These are phyloP conservation scores for Cantharis rustica DNA, from an alignment of 2,888 invertebrate genomes.

Conservation along the genomic window DNA sequence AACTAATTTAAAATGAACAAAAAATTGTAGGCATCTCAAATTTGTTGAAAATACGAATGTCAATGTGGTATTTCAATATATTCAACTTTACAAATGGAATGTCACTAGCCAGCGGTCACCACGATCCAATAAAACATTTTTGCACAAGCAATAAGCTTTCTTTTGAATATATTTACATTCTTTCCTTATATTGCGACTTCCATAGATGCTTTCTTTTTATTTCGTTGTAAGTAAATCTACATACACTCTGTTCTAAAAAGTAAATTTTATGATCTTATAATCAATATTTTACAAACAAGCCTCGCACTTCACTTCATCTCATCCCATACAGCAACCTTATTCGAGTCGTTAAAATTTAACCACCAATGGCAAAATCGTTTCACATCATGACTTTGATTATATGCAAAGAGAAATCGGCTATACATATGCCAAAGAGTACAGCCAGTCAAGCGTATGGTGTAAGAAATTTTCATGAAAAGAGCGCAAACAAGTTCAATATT, in stretches of 20 bases:
- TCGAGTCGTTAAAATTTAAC: conserved; percentile 30
- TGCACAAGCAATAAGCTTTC: conserved; percentile 36
- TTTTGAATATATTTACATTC: conserved; percentile 33
- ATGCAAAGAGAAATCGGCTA: conserved; percentile 32
- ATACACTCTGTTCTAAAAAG: not conserved
- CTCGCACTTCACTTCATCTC: conserved; percentile 13
- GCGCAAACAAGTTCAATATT: conserved; percentile 3
- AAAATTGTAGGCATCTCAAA: conserved; percentile 1
- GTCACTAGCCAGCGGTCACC: conserved; percentile 37
- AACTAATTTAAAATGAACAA: not conserved
- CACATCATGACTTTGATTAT: conserved; percentile 33
- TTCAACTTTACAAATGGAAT: conserved; percentile 47
- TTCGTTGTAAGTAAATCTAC: conserved; percentile 9
- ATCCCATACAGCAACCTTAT: conserved; percentile 16
- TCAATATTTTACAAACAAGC: conserved; percentile 24
- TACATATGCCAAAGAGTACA: conserved; percentile 31
- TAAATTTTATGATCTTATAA: not conserved
- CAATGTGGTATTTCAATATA: conserved; percentile 54
- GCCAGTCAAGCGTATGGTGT: conserved; percentile 13
- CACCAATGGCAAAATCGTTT: conserved; percentile 31
- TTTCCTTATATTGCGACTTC: conserved; percentile 25
- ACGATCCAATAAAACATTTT: conserved; percentile 41
- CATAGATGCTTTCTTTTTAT: conserved; percentile 16
- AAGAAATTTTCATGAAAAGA: conserved; percentile 1
- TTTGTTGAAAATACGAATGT: conserved; percentile 37